A percentile compares a stretch with the other conserved stretches of the same genome.
Evolutionary conservation across 2,113 vertebrate species (phyloP).

Genomic region (Hystrix cristata): DNA sequence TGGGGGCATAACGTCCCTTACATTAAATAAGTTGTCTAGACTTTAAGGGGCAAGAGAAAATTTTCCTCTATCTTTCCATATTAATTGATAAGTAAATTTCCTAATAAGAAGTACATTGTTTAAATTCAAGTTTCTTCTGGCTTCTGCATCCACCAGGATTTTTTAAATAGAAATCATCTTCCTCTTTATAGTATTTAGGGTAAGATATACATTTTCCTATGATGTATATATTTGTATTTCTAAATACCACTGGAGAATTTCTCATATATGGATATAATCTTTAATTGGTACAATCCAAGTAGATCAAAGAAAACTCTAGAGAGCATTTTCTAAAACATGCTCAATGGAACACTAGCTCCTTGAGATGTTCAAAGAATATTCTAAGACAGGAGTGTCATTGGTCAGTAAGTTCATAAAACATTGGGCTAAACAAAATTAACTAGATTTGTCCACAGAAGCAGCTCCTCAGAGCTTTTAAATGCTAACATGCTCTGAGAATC

Average conservation of each 20-base stretch:
- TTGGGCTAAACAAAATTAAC: background rate
- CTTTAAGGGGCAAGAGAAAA: background rate
- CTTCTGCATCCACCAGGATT: background rate
- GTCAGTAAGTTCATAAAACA: background rate
- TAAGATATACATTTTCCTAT: background rate
- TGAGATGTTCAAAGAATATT: slow-evolving; percentile 16
- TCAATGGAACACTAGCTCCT: background rate
- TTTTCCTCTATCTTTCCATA: slow-evolving; percentile 15
- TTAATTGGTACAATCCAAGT: slow-evolving; percentile 26
- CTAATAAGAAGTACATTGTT: background rate
- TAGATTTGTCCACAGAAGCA: background rate
- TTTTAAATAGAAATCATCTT: background rate
- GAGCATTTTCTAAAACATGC: slow-evolving; percentile 34
- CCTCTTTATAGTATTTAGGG: background rate
- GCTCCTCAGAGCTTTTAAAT: background rate
- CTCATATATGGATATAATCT: background rate
- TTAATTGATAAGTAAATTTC: background rate
- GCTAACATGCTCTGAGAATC: background rate
- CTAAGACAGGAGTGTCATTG: background rate
- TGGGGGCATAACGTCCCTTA: background rate
- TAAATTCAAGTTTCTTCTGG: background rate
- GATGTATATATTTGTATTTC: background rate
- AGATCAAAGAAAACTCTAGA: slow-evolving; percentile 3
- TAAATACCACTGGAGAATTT: background rate
- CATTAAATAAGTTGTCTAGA: background rate